phyloP scores from a whole-genome alignment of 2,888 invertebrate species.

The Mechanitis messenoides region DNA sequence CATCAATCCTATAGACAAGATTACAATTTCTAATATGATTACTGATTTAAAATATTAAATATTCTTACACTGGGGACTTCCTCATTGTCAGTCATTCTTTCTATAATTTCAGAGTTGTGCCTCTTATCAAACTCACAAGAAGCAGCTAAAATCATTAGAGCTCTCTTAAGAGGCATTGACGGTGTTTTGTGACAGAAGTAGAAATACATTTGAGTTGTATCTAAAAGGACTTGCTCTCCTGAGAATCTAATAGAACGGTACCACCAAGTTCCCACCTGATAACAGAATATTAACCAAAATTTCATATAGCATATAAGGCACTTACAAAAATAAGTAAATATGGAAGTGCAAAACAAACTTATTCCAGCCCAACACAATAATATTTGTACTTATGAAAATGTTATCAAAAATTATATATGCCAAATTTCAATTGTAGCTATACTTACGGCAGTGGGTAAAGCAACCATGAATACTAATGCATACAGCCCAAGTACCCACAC shows the following conservation, averaged over 20 bases:
- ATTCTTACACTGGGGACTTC: slow-evolving; percentile 90
- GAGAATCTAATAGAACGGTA: slow-evolving; percentile 97
- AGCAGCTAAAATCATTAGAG: slow-evolving; percentile 97
- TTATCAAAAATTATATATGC: not conserved
- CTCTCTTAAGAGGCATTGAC: slow-evolving; percentile 95
- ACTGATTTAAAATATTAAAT: not conserved
- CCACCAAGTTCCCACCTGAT: slow-evolving; percentile 97
- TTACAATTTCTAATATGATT: too few relatives aligned
- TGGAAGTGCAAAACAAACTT: too few relatives aligned
- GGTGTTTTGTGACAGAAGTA: slow-evolving; percentile 97
- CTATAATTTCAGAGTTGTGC: slow-evolving; percentile 95
- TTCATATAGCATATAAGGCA: not conserved
- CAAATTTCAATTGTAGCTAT: slow-evolving; percentile 7
- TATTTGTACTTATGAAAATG: too few relatives aligned
- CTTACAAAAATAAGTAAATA: too few relatives aligned
- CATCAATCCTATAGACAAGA: too few relatives aligned
- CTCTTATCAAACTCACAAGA: slow-evolving; percentile 97
- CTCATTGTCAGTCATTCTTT: slow-evolving; percentile 94
- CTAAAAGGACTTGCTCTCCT: slow-evolving; percentile 96
- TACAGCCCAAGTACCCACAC: slow-evolving; percentile 97
- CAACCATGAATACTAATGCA: slow-evolving; percentile 98
- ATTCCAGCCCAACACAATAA: too few relatives aligned
- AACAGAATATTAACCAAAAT: slow-evolving; percentile 19
- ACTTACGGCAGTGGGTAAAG: slow-evolving; percentile 88
- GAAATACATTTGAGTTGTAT: slow-evolving; percentile 98